Conservation (phyloP, 2,888 invertebrate species). For the Conus canariensis region DNA sequence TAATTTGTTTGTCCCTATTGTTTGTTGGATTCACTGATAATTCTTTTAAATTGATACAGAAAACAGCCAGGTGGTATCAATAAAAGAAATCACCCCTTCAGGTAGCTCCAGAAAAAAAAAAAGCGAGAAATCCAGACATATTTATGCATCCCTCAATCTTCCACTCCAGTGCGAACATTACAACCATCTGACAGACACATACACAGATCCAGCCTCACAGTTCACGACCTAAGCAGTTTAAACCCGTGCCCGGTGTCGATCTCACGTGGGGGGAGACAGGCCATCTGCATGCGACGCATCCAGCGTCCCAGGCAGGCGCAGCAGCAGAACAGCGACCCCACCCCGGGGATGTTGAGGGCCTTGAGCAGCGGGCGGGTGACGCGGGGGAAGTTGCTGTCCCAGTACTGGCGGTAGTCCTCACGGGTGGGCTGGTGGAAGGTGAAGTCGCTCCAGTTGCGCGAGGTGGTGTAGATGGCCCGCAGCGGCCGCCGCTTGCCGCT, state of each 20-base stretch:
- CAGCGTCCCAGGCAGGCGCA: constrained; percentile 69
- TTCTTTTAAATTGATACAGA: no score
- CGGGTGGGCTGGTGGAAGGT: constrained; percentile 74
- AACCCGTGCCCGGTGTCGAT: constrained; percentile 78
- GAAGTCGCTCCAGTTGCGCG: constrained; percentile 75
- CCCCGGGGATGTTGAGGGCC: constrained; percentile 67
- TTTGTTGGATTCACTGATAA: no score
- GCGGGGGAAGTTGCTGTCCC: constrained; percentile 74
- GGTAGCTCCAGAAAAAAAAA: no score
- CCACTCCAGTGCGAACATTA: no score
- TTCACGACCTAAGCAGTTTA: constrained; percentile 69
- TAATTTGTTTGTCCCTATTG: no score
- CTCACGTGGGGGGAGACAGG: constrained; percentile 74
- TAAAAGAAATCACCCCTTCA: no score
- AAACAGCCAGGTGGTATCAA: no score
- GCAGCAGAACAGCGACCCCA: constrained; percentile 68
- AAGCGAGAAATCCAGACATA: no score
- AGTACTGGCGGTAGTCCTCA: constrained; percentile 74
- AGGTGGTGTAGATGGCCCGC: constrained; percentile 70
- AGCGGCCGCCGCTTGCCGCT: constrained; percentile 62
- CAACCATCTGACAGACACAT: no score
- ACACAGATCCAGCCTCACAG: not conserved
- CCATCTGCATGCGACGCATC: constrained; percentile 71
- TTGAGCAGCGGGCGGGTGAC: constrained; percentile 69
- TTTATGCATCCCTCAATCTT: no score